Evolutionary conservation across 1,140 invertebrate genomes (phyloP), one percentile per base, ranked within the genome.

Genomic region (Diachasmimorpha longicaudata): DNA sequence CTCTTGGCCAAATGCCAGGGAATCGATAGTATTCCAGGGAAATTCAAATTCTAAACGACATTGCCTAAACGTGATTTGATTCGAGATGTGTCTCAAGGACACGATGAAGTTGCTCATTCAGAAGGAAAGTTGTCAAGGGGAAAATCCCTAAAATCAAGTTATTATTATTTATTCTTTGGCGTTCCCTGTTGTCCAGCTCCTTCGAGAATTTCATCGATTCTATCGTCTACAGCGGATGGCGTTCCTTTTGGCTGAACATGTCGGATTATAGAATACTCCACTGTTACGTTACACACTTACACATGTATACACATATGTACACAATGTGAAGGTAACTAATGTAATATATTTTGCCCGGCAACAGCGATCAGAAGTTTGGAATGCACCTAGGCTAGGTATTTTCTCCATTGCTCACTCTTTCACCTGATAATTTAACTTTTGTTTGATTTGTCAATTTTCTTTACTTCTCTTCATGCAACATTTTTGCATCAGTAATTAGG

Each of bases 211-310:
- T 52, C 48, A 52, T 52, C 48, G 48, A 52, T 52, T 52, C n/a
- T n/a, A 52, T 52, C 48, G 48, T 8, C 9, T 52, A 52, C 14
- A 52, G 48, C 48, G 48, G 48, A 52, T 52, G 48, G 48, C 48
- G 48, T 52, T 52, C 48, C 48, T 52, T 52, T 52, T 19, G 48
- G 48, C 70, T 58, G 71, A 77, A 25, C 70, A 72, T 63, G 66
- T 31, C 67, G 58, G 58, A 25, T 63, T 63, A 31, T 63, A 63
- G 58, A 63, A 63, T 63, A 63, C 58, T 63, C 11, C 4, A 23
- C 58, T 63, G 23, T 63, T 63, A 63, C 58, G 58, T 25, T 63
- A 63, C 58, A 63, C 58, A 10, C 48, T 63, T 14, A 63, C 48
- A 13, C 58, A 63, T 63, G 23, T 63, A 63, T 19, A 63, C 23